These are phyloP conservation scores for Andrena fulva DNA, from an alignment of 2,888 invertebrate species.

Conservation along the genomic window DNA sequence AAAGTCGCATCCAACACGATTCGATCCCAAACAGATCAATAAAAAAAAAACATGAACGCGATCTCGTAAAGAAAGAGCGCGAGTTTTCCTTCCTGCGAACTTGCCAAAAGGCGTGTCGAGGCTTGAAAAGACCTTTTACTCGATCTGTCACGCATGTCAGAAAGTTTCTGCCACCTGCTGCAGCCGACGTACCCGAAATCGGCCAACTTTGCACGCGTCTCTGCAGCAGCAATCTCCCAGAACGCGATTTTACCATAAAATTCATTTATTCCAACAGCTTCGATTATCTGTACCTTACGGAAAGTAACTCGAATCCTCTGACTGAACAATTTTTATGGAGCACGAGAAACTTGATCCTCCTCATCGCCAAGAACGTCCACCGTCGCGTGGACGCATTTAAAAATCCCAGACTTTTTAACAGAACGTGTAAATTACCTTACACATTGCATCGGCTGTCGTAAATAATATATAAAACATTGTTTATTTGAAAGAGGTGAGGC, in stretches of 20 bases:
- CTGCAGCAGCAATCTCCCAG: background rate
- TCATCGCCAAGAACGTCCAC: background rate
- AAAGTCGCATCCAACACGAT: slow-evolving; percentile 1
- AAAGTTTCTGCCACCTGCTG: slow-evolving; percentile 15
- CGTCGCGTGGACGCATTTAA: background rate
- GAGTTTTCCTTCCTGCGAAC: background rate
- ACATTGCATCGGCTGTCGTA: background rate
- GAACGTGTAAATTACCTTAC: background rate
- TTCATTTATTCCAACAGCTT: background rate
- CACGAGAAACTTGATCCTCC: background rate
- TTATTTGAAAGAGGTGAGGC: too few species aligned
- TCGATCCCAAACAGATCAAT: background rate
- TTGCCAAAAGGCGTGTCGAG: background rate
- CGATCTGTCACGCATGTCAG: slow-evolving; percentile 18
- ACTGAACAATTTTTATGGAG: background rate
- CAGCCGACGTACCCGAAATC: slow-evolving; percentile 4
- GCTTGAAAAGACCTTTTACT: slow-evolving; percentile 13
- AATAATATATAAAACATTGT: too few species aligned
- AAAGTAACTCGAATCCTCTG: background rate
- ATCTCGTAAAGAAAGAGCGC: background rate
- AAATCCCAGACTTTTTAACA: background rate
- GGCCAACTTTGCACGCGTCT: slow-evolving; percentile 9
- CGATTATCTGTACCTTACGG: background rate
- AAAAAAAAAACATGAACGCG: background rate
- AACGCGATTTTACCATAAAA: background rate